Base-by-base conservation (phyloP, 2,888 invertebrate species). In the Neuroscelio doddi region DNA sequence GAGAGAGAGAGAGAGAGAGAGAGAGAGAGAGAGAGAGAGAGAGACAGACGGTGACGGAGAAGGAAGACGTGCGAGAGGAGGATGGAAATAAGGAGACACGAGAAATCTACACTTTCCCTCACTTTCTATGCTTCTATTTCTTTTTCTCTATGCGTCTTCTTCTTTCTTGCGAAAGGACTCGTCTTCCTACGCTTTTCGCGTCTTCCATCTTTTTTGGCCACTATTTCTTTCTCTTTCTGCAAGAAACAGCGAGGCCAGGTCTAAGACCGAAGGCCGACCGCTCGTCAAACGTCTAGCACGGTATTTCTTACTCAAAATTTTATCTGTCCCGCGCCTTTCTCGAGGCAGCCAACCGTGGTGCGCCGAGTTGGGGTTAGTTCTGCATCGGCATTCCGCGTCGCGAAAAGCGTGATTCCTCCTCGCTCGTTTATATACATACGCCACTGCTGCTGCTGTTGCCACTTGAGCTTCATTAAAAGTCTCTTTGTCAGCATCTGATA, bases 231-330 rank as follows among this genome's bases (percentile, higher is more conserved):
- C 3, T 21, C 21, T 21, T 5, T 21, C 5, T 21, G 39, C 17
- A n/a, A 21, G 21, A 39, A 39, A 8, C 39, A 17, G 21, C 36
- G 36, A 36, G 10, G 10, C 63, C 52, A 52, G 27, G 21, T 39
- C 59, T 47, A 58, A 50, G 61, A 57, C 50, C 56, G 73, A 74
- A 74, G 74, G 74, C 70, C 73, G 69, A 68, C 74, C 64, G 64
- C 73, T 74, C 69, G 69, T 74, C 73, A 74, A 71, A 70, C 69
- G 63, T 72, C 69, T 69, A 67, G 58, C 68, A 36, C 51, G 59
- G 69, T 59, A 68, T 67, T 70, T 73, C 71, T 74, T 71, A 50
- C 68, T 72, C 67, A 71, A 74, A 74, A 74, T 73, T 65, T 72
- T 72, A 68, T 72, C 70, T 70, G 46, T 65, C 65, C 69, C 27